Evolutionary conservation across 2,797 vertebrate genomes (phyloP).

Genomic region (Gallirallus australis): DNA sequence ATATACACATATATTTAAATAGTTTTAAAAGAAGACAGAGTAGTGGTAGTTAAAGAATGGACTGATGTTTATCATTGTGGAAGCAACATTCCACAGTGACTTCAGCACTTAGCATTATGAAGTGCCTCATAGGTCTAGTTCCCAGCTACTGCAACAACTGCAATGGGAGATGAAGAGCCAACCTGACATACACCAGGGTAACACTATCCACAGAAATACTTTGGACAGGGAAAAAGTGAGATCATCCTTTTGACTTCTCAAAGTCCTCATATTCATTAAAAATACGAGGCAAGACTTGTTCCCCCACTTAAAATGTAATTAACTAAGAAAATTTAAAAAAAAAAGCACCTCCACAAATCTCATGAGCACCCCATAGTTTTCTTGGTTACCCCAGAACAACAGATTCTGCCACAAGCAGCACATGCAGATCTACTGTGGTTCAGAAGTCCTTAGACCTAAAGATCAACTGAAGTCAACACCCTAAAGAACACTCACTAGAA

Average conservation of each 20-base stretch:
- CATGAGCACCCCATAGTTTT: neutral
- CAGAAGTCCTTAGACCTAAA: neutral
- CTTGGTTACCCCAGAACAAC: neutral
- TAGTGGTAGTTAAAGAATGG: neutral
- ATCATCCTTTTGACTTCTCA: neutral
- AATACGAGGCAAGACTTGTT: neutral
- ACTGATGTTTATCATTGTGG: neutral
- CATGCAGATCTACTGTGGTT: neutral
- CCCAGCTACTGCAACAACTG: neutral
- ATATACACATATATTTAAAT: neutral
- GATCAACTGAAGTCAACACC: neutral
- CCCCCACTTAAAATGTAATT: neutral
- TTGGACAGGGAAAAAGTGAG: neutral
- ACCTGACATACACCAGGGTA: neutral
- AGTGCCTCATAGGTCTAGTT: neutral
- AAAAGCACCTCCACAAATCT: neutral
- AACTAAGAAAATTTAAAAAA: neutral
- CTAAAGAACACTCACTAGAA: neutral
- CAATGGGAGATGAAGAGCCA: neutral
- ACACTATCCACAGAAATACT: neutral
- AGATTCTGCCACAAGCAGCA: neutral
- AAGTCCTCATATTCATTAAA: neutral
- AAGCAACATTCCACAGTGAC: neutral
- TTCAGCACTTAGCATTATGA: neutral
- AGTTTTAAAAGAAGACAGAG: neutral